Evolutionary conservation across 2,113 vertebrate species (phyloP), one percentile per base, ranked within the genome.

Genomic region (Actinemys pallida): DNA sequence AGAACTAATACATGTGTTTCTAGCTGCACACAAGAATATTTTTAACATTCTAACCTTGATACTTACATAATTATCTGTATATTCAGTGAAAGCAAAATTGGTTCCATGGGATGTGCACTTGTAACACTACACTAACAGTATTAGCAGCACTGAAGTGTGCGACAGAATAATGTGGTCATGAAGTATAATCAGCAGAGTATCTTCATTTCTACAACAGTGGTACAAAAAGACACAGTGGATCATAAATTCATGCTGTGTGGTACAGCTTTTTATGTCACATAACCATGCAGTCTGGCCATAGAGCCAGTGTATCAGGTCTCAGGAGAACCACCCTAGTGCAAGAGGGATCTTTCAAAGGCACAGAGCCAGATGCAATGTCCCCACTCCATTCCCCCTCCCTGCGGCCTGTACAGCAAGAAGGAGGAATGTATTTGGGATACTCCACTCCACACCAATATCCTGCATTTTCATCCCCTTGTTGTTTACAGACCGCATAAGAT

Each of bases 171-270:
- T 1, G 5, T 59, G n/a, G 10, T 62, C 1, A 20, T 52, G 81
- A 62, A 25, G 24, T 42, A 29, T 31, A 22, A 86, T 84, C 59
- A 42, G 54, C 19, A 76, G 19, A 24, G 1, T 54, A 20, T 16
- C 2, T 7, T 90, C 25, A 3, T 84, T 86, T 82, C 69, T 52
- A 0, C 13, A 29, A 0, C 2, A 4, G 6, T 86, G 10, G 24
- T 16, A 89, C 31, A 22, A 82, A 93, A 27, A 14, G 19, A 24
- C 24, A 25, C 1, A 1, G 69, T 81, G 81, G n/a, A 62, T 92
- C 25, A 39, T 20, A 50, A 17, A 65, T 86, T 86, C n/a, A 72
- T 86, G 2, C 50, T 35, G 25, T 45, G 29, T 78, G 50, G 39
- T 86, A 78, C 69, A 93, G 20, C 17, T 78, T 78, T 94, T 87